Conservation (phyloP, 2,888 invertebrate species). For the Oscheius sp. region DNA sequence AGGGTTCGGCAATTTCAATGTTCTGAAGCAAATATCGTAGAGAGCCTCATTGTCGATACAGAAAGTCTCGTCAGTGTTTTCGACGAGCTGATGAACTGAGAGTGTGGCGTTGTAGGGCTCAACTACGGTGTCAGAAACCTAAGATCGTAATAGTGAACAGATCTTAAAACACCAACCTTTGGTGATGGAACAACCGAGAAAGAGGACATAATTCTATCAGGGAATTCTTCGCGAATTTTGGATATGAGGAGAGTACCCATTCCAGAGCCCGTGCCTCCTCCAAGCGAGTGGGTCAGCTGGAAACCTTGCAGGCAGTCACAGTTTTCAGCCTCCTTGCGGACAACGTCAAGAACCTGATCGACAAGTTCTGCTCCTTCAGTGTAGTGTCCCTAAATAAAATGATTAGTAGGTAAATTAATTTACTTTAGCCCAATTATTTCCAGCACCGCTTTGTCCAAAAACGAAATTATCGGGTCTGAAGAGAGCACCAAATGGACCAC, state of each 20-base stretch:
- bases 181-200: slow-evolving; percentile 90
- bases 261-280: slow-evolving; percentile 87
- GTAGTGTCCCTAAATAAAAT: slow-evolving; percentile 82
- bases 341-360: slow-evolving; percentile 76
- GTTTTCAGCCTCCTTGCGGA: slow-evolving; percentile 82
- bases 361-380: slow-evolving; percentile 82
- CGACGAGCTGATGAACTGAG: slow-evolving; percentile 73
- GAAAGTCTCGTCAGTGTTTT: slow-evolving; percentile 69
- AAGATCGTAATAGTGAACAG: no score
- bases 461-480: slow-evolving; percentile 89
- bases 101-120: slow-evolving; percentile 76
- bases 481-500: slow-evolving; percentile 82
- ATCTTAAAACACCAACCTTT: no score
- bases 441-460: slow-evolving; percentile 85
- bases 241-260: slow-evolving; percentile 89
- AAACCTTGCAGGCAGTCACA: slow-evolving; percentile 88
- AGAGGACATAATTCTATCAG: slow-evolving; percentile 96
- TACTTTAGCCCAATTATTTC: slow-evolving; percentile 82
- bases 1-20: slow-evolving; percentile 77
- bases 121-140: slow-evolving; percentile 78
- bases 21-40: slow-evolving; percentile 76
- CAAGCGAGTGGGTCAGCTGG: slow-evolving; percentile 83
- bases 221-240: slow-evolving; percentile 95
- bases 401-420: not conserved
- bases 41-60: slow-evolving; percentile 74